Conservation (phyloP, 2,888 invertebrate species). For the Nomada ferruginata region DNA sequence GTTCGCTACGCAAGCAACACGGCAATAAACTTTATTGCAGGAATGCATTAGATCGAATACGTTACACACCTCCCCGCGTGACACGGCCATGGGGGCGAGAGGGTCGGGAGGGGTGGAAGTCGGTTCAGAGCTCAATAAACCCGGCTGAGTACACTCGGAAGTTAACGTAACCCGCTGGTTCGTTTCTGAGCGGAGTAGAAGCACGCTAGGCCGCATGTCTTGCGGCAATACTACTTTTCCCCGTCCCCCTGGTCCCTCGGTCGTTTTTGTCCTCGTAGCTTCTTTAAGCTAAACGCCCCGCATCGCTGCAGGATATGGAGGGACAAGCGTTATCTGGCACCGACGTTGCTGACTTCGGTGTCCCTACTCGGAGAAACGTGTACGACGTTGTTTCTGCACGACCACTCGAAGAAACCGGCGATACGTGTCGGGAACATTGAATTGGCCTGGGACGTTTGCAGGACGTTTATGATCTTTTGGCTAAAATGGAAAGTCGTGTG, state of each 20-base stretch:
- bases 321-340: constrained; percentile 46
- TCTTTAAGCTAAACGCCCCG: constrained; percentile 41
- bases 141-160: constrained; percentile 75
- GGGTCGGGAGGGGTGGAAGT: constrained; percentile 3
- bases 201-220: constrained; percentile 81
- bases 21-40: constrained; percentile 83
- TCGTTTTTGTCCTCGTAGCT: constrained; percentile 50
- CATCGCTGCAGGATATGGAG: constrained; percentile 35
- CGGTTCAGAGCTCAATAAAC: constrained; percentile 76
- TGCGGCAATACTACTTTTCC: constrained; percentile 77
- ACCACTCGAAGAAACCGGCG: constrained; percentile 16
- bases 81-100: constrained; percentile 12
- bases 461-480: neutral
- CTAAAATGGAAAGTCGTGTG: neutral
- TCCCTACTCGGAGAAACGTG: constrained; percentile 6
- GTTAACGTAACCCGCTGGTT: constrained; percentile 75
- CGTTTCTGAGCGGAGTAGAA: constrained; percentile 68
- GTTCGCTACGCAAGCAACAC: constrained; percentile 75
- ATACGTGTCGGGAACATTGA: constrained; percentile 27
- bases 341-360: constrained; percentile 43
- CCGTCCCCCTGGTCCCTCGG: constrained; percentile 40
- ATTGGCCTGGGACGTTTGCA: neutral
- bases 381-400: constrained; percentile 14
- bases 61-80: constrained; percentile 69
- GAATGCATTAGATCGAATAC: constrained; percentile 83